Conservation (phyloP, 2,113 vertebrate species). For the Nesoenas mayeri region DNA sequence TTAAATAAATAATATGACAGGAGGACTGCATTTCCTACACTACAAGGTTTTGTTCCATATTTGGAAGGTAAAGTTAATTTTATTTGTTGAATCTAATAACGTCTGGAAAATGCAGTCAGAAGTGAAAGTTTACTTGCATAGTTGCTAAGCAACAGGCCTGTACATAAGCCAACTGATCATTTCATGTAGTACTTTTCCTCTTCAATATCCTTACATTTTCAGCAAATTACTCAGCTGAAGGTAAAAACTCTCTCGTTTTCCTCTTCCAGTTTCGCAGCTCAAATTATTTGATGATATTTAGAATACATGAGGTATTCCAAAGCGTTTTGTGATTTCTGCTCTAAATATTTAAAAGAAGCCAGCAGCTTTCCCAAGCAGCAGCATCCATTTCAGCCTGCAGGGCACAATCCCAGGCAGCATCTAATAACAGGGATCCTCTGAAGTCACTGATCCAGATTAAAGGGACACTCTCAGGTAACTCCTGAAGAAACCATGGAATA, state of each 20-base stretch:
- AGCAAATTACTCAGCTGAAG: not conserved
- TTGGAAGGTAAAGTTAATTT: not conserved
- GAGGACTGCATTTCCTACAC: not conserved
- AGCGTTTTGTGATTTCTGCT: not conserved
- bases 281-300: not conserved
- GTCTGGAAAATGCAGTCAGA: not conserved
- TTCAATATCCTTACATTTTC: not conserved
- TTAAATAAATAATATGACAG: not conserved
- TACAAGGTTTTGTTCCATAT: not conserved
- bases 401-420: not conserved
- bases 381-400: slow-evolving; percentile 6
- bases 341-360: not conserved
- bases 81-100: not conserved
- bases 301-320: not conserved
- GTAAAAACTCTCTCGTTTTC: not conserved
- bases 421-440: not conserved
- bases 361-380: not conserved
- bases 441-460: not conserved
- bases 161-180: not conserved
- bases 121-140: not conserved
- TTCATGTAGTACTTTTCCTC: not conserved
- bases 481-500: not conserved
- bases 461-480: not conserved
- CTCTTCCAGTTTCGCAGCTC: not conserved
- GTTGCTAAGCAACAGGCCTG: not conserved